Base-by-base conservation (phyloP, 2,113 vertebrate species). In the Cryptomyrus ogoouensis region DNA sequence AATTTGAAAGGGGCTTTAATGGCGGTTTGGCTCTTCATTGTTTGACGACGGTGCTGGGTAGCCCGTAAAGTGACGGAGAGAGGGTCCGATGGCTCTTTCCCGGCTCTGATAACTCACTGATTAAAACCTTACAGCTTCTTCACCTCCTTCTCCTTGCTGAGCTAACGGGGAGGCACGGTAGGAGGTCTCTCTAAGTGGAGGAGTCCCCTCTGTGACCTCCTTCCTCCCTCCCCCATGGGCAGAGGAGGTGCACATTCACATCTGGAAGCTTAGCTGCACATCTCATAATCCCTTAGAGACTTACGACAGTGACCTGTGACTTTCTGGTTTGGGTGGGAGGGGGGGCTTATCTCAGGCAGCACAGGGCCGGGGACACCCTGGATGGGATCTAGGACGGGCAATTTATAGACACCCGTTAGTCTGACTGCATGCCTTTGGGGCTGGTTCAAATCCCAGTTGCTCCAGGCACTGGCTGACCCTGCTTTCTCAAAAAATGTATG, bases 1-100 rank as follows among this genome's bases (percentile, higher is more conserved):
- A 93, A 94, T 93, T 94, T 92, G 91, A 92, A n/a, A 10, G 87
- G 91, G 53, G 88, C 7, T 19, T 89, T 58, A 85, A 85, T 74
- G 90, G n/a, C 39, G 1, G 90, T 85, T 91, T 39, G 88, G 85
- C 52, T 93, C 80, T 77, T 89, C 47, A 90, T 92, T 91, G 89
- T 91, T 52, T 70, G 50, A 12, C 2, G 5, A 44, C 31, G 70
- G 47, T 31, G 24, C 13, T 83, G 90, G 27, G 92, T 90, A 90
- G 74, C 42, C 21, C 42, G 90, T 92, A 35, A 94, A 93, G 92
- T 35, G 88, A 85, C 35, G 90, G 93, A 92, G 91, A 89, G 89
- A 91, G 70, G 91, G 93, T 92, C 83, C 92, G 74, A 58, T 88
- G 83, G 91, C 83, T 91, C 7, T 91, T 21, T 90, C 62, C 90